phyloP scores from a whole-genome alignment of 2,888 invertebrate genomes.

The Hyposoter didymator region DNA sequence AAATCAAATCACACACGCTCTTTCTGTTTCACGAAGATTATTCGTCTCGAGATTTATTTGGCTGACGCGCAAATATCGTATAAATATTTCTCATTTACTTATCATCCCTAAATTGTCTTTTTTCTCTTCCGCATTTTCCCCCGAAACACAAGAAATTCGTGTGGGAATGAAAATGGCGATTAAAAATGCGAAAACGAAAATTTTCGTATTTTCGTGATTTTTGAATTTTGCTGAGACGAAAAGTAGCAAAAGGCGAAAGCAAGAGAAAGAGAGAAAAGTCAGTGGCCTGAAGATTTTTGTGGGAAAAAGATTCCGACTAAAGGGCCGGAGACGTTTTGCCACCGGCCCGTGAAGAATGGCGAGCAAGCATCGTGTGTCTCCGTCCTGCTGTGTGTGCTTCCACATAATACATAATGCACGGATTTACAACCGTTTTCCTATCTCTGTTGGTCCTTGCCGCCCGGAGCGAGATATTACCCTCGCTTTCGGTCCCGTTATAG shows the following conservation, averaged over 20 bases:
- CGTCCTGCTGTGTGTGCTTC: constrained; percentile 52
- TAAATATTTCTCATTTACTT: constrained; percentile 65
- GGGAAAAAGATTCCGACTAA: not conserved
- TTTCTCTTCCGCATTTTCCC: not conserved
- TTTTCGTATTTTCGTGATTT: not conserved
- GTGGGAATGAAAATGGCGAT: not conserved
- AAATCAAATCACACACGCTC: constrained; percentile 59
- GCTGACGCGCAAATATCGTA: constrained; percentile 41
- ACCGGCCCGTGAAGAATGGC: constrained; percentile 58
- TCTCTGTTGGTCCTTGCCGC: constrained; percentile 37
- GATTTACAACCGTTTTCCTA: constrained; percentile 75
- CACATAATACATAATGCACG: constrained; percentile 76
- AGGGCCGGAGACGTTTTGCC: constrained; percentile 47
- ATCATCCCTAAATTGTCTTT: not conserved
- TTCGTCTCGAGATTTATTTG: constrained; percentile 26
- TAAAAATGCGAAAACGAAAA: not conserved
- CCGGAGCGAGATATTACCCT: constrained; percentile 49
- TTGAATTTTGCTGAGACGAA: not conserved
- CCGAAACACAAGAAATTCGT: not conserved
- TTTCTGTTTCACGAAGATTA: constrained; percentile 42
- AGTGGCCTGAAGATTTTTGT: constrained; percentile 13
- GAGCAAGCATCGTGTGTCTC: constrained; percentile 65
- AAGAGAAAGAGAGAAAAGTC: not conserved
- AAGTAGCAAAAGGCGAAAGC: not conserved
- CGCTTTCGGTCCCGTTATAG: constrained; percentile 37